Conservation (phyloP, 2,797 vertebrate species). For the Columba guinea region DNA sequence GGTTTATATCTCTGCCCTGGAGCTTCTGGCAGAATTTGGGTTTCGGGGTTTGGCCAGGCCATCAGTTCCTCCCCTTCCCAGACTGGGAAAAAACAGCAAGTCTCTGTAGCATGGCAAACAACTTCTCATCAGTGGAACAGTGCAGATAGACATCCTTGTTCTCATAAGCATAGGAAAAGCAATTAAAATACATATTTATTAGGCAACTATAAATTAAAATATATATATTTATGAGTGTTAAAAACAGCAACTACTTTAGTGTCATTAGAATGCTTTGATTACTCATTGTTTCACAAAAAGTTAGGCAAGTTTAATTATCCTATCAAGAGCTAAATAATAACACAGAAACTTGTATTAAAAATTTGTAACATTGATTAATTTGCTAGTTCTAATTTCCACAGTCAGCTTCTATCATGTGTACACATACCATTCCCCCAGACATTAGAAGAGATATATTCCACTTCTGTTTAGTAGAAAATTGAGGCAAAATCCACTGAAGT, state of each 20-base stretch:
- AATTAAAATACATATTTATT: not conserved
- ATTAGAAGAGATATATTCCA: not conserved
- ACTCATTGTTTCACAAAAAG: not conserved
- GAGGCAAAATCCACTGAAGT: not conserved
- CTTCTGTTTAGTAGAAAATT: not conserved
- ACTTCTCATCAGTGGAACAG: not conserved
- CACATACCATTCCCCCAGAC: not conserved
- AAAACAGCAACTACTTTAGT: not conserved
- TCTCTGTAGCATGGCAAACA: not conserved
- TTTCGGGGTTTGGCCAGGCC: rapidly evolving
- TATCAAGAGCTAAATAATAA: not conserved
- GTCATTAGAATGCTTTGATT: not conserved
- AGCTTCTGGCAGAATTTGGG: not conserved
- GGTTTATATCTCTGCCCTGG: rapidly evolving
- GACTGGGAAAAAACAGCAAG: not conserved
- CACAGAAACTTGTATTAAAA: not conserved
- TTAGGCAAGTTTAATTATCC: too few relatives aligned
- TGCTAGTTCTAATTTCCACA: not conserved
- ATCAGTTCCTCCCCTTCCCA: not conserved
- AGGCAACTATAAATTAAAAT: not conserved
- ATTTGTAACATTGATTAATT: not conserved
- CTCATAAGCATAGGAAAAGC: not conserved
- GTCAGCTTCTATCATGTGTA: not conserved
- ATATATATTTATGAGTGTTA: not conserved
- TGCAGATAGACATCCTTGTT: not conserved